Evolutionary conservation across 2,888 invertebrate species (phyloP).

Genomic region (Sphaeridia pumilis): DNA sequence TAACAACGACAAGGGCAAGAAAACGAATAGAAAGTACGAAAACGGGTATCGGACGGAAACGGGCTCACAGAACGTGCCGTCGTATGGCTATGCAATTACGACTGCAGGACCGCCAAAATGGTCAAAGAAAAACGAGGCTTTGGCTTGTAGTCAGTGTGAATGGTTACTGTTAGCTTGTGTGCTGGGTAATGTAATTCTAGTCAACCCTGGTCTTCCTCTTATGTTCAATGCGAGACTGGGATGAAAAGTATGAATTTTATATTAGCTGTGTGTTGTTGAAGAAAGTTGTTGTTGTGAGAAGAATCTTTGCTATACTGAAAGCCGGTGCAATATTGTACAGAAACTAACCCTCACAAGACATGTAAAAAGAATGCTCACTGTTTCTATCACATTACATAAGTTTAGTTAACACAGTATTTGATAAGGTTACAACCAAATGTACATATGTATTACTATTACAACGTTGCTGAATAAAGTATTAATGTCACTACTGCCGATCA

Average conservation of each 20-base stretch:
- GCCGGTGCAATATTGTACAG: too few species aligned
- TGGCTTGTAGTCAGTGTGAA: too few species aligned
- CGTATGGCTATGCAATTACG: neutral
- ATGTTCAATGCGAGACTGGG: neutral
- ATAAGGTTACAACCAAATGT: neutral
- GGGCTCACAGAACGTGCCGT: neutral
- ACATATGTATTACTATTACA: neutral
- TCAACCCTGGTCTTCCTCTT: neutral
- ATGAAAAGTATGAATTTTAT: too few species aligned
- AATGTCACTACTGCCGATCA: too few species aligned
- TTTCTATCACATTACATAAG: too few species aligned
- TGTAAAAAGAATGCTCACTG: neutral
- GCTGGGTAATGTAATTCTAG: too few species aligned
- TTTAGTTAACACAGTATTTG: too few species aligned
- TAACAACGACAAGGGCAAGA: slow-evolving; percentile 15
- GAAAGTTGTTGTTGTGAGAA: too few species aligned
- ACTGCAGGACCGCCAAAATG: neutral
- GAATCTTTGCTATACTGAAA: too few species aligned
- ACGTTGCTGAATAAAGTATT: neutral
- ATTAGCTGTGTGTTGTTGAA: neutral
- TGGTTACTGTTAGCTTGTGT: too few species aligned
- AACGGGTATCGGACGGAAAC: neutral
- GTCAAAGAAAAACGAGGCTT: too few species aligned
- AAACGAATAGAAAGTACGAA: neutral
- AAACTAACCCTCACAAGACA: neutral